phyloP scores from a whole-genome alignment of 2,888 invertebrate species.

The Agrenia bidenticulata region DNA sequence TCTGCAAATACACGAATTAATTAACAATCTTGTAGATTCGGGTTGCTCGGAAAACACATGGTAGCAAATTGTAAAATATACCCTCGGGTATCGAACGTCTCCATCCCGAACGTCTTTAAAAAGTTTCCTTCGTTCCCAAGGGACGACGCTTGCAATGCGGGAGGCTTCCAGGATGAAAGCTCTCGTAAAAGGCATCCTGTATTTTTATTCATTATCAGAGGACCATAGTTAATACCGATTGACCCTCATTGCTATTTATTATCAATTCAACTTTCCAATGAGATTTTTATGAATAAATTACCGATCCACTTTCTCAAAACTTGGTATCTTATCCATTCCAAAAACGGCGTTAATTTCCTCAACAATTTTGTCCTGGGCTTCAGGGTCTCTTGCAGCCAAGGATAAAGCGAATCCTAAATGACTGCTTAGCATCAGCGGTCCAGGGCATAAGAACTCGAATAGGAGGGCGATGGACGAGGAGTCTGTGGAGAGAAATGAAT shows the following conservation, averaged over 20 bases:
- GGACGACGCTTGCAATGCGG: constrained; percentile 25
- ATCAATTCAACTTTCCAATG: too few species aligned
- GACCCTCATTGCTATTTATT: too few species aligned
- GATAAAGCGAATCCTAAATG: constrained; percentile 20
- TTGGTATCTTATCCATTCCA: neutral
- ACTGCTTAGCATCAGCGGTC: constrained; percentile 22
- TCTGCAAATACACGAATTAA: constrained; percentile 8
- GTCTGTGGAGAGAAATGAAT: too few species aligned
- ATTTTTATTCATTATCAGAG: too few species aligned
- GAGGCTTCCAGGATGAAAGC: constrained; percentile 24
- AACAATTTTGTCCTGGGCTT: constrained; percentile 16
- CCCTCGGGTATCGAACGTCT: constrained; percentile 24
- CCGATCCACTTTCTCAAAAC: constrained; percentile 4
- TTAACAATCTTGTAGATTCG: too few species aligned
- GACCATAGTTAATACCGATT: too few species aligned
- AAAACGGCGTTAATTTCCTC: constrained; percentile 12
- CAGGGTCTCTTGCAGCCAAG: constrained; percentile 1
- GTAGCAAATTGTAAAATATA: neutral
- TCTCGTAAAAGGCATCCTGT: constrained; percentile 23
- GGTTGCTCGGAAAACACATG: too few species aligned
- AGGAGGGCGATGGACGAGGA: constrained; percentile 23
- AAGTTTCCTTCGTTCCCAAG: constrained; percentile 27
- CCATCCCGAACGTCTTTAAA: constrained; percentile 27
- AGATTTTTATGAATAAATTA: neutral
- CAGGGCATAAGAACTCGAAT: constrained; percentile 30